Evolutionary conservation across 2,888 invertebrate species (phyloP).

Genomic region (Tetragonula carbonaria): DNA sequence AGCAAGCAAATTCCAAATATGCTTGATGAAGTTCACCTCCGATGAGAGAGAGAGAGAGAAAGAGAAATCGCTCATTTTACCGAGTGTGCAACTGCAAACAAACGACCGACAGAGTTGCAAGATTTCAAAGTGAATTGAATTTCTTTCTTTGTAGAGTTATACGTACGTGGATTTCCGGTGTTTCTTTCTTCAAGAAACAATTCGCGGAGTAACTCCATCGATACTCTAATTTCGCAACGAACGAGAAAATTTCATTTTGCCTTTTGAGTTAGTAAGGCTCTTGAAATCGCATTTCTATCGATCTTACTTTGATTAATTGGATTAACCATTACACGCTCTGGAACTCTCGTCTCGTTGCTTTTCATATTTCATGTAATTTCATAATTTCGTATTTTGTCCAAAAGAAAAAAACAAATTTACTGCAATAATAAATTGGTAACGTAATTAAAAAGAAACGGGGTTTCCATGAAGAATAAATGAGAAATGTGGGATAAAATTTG

Average conservation of each 20-base stretch:
- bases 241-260: neutral
- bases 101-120: constrained; percentile 3
- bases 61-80: neutral
- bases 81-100: constrained; percentile 16
- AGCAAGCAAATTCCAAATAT: neutral
- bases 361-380: neutral
- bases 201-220: neutral
- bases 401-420: no score
- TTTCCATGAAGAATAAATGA: no score
- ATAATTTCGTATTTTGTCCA: neutral
- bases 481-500: no score
- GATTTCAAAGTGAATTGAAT: constrained; percentile 47
- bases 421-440: no score
- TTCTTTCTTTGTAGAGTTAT: constrained; percentile 3
- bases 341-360: neutral
- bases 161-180: neutral
- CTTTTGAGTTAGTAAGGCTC: neutral
- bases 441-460: no score
- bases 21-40: constrained; percentile 16
- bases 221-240: constrained; percentile 12
- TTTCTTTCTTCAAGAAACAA: neutral
- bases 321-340: neutral
- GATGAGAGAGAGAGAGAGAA: neutral
- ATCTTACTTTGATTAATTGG: neutral
- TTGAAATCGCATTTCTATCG: neutral